phyloP scores from a whole-genome alignment of 2,797 vertebrate species.

The Tokudaia tokunoshimensis region DNA sequence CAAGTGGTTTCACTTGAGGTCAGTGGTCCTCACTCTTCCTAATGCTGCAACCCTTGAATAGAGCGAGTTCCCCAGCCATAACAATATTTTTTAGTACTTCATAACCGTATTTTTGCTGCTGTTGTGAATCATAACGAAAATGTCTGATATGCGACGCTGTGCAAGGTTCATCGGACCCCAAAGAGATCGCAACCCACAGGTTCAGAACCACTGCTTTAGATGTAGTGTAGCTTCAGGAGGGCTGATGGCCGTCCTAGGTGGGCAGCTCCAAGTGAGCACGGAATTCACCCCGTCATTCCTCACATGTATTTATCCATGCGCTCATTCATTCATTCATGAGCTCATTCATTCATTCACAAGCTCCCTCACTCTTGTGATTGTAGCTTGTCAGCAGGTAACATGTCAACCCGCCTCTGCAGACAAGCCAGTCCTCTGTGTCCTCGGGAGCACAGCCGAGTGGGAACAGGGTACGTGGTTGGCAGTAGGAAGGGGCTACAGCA shows the following conservation, averaged over 20 bases:
- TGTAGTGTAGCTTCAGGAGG: not conserved
- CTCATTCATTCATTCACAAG: not conserved
- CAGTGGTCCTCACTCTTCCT: not conserved
- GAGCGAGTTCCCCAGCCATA: not conserved
- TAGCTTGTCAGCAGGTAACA: not conserved
- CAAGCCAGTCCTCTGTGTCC: not conserved
- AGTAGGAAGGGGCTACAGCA: too few species aligned
- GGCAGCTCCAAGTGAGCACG: too few species aligned
- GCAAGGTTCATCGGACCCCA: not conserved
- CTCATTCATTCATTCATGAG: not conserved
- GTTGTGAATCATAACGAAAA: not conserved
- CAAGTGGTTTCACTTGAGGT: not conserved
- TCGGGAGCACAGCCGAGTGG: not conserved
- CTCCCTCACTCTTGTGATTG: not conserved
- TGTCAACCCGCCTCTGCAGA: too few species aligned
- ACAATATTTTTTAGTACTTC: not conserved
- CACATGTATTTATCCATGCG: too few species aligned
- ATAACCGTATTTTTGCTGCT: not conserved
- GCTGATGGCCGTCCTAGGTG: not conserved
- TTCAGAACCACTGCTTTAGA: not conserved
- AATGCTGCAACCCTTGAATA: too few species aligned
- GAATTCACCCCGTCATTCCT: accelerated
- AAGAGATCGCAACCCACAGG: not conserved
- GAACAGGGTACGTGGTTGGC: not conserved
- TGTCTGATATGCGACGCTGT: not conserved